Conservation (phyloP, 2,888 invertebrate species). For the Acheta domesticus region DNA sequence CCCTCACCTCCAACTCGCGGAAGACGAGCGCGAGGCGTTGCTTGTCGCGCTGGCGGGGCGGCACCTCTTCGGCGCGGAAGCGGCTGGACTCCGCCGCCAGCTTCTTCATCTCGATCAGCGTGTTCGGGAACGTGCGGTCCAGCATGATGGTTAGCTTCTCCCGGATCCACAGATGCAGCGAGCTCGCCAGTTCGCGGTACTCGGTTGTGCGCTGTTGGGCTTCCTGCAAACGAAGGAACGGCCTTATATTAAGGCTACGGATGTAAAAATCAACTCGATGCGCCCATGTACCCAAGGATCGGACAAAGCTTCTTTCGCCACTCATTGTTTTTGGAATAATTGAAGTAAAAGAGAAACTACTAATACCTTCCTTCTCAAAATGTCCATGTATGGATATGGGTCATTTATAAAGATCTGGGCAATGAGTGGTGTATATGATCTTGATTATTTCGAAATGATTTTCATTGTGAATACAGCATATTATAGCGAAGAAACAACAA, state of each 20-base stretch:
- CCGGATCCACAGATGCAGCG: slow-evolving; percentile 86
- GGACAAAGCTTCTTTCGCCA: slow-evolving; percentile 2
- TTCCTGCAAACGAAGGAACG: slow-evolving; percentile 49
- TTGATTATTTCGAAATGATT: too few relatives aligned
- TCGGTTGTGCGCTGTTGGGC: slow-evolving; percentile 86
- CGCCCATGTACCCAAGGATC: not conserved
- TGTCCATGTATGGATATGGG: too few relatives aligned
- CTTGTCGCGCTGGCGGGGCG: slow-evolving; percentile 84
- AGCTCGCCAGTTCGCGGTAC: slow-evolving; percentile 84
- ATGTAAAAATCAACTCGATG: not conserved
- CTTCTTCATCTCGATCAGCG: slow-evolving; percentile 93
- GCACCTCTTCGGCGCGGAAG: slow-evolving; percentile 93
- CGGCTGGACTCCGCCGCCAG: slow-evolving; percentile 85
- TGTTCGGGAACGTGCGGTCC: slow-evolving; percentile 88
- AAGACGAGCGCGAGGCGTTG: slow-evolving; percentile 82
- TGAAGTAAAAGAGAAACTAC: too few relatives aligned
- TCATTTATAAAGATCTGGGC: too few relatives aligned
- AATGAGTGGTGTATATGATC: too few relatives aligned
- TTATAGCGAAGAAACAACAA: too few relatives aligned
- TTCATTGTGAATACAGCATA: too few relatives aligned
- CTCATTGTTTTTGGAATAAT: not conserved
- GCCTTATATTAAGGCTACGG: not conserved
- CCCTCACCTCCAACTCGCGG: slow-evolving; percentile 67
- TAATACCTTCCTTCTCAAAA: too few relatives aligned
- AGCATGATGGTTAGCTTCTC: slow-evolving; percentile 83